Evolutionary conservation across 2,888 invertebrate species (phyloP), one percentile per base, ranked within the genome.

Genomic region (Acleris emargana): DNA sequence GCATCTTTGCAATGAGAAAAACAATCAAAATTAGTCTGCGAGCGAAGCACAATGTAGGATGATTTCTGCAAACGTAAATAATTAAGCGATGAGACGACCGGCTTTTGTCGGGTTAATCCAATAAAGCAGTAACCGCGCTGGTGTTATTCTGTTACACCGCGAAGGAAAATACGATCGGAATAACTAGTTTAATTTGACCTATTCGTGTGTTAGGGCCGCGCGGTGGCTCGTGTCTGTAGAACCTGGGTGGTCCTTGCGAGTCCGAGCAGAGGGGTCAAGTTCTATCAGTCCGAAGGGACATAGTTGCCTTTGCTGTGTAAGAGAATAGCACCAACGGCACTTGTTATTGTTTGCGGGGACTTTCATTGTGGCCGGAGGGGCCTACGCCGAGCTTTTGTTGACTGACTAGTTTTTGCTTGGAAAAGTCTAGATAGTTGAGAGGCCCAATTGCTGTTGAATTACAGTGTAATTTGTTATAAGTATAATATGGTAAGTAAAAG

Each of bases 81-180:
- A 80, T 78, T 77, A 78, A 80, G 74, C 72, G 74, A 74, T 73
- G 75, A 75, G 75, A 71, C 73, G 69, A 73, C 72, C 74, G 78
- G 77, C 84, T 83, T 83, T 87, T 83, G 83, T 86, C 77, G 80
- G 82, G 84, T 78, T 83, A 83, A 86, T 83, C 79, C 80, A 84
- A 87, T 84, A 83, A 80, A 76, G 74, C 73, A 71, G 72, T 72
- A 68, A 71, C 71, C 70, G 72, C 70, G 67, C 72, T 68, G 73
- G 38, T 38, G 13, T 38, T 38, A 38, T 38, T 38, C 38, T 13
- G 13, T 38, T 38, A 38, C 11, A 38, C 38, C 38, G 38, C 38
- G 13, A 38, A 38, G 38, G 38, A 13, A 38, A 38, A 38, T 38
- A 38, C 38, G 38, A 3, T 38, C 38, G 13, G 13, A 38, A 38